Base-by-base conservation (phyloP, 2,113 vertebrate genomes). In the Gymnogyps californianus region DNA sequence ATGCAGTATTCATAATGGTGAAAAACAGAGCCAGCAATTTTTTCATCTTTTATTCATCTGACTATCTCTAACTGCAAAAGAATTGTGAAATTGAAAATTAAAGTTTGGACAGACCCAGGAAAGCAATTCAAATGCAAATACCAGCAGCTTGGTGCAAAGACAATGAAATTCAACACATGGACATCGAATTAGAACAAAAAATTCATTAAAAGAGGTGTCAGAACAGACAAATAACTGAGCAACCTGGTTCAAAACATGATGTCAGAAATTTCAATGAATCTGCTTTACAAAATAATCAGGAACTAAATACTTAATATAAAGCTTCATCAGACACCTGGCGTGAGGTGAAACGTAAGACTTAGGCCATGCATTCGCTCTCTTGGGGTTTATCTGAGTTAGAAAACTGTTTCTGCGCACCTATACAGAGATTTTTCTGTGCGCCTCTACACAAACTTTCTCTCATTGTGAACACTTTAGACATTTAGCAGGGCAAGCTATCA, bases 61-160 rank as follows among this genome's bases (percentile, higher is more conserved):
- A 81, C 72, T 83, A 58, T 67, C 87, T 89, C 82, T 78, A 89
- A 78, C 70, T 34, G 85, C 91, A 85, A 31, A 87, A 92, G 87
- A 92, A 81, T 69, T 46, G 18, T 40, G 58, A 90, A 85, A 96
- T 25, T 75, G 92, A 77, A 95, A 94, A 94, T 78, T 46, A 81
- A 95, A 93, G 65, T 93, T 91, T 89, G 85, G 95, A 36, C 76
- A 83, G 66, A 70, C 59, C 76, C 64, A 79, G 67, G 52, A 58
- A 95, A 96, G 74, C 65, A 85, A 97, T 96, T 96, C 96, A 97
- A 93, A 97, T 93, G 96, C 95, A 96, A 97, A 96, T 95, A 61
- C 7, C 84, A 83, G 78, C 65, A 82, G 91, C 69, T 85, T 44
- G 72, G 70, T 89, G 92, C 57, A 66, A 85, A 83, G 54, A 90